Percentiles rank a stretch among this genome's conserved stretches.
phyloP scores from a whole-genome alignment of 1,140 invertebrate genomes.

The Bombus haemorrhoidalis region DNA sequence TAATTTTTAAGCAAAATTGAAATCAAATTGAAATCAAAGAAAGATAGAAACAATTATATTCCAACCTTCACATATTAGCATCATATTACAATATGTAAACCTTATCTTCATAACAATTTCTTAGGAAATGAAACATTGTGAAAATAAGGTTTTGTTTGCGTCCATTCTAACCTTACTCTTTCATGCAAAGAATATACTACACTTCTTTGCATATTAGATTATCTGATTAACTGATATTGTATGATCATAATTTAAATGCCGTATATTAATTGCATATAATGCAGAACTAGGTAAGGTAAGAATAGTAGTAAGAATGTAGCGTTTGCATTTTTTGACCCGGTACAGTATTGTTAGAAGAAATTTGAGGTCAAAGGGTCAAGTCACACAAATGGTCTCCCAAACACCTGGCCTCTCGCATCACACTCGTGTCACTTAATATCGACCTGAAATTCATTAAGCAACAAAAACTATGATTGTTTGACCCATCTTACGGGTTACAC shows the following conservation, averaged over 20 bases:
- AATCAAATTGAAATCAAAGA: slow-evolving; percentile 58
- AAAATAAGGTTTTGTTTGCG: slow-evolving; percentile 71
- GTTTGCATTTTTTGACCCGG: slow-evolving; percentile 73
- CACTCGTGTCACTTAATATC: slow-evolving; percentile 82
- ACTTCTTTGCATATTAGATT: slow-evolving; percentile 47
- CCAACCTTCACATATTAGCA: slow-evolving; percentile 79
- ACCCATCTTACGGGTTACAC: slow-evolving; percentile 73
- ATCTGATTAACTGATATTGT: slow-evolving; percentile 55
- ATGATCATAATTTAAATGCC: slow-evolving; percentile 56
- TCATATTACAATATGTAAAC: slow-evolving; percentile 70
- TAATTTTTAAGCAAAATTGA: slow-evolving; percentile 65
- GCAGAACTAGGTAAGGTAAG: slow-evolving; percentile 74
- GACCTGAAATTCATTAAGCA: slow-evolving; percentile 84
- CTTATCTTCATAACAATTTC: slow-evolving; percentile 70
- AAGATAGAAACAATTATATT: slow-evolving; percentile 71
- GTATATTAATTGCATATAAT: slow-evolving; percentile 56
- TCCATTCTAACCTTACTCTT: slow-evolving; percentile 78
- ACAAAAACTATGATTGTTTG: slow-evolving; percentile 82
- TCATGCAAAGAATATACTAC: slow-evolving; percentile 64
- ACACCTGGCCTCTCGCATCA: slow-evolving; percentile 82
- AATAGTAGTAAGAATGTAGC: slow-evolving; percentile 77
- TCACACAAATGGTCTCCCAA: slow-evolving; percentile 81
- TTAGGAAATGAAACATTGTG: slow-evolving; percentile 63
- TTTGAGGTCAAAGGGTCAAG: slow-evolving; percentile 79
- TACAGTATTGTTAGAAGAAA: slow-evolving; percentile 78